Base-by-base conservation (phyloP, 2,888 invertebrate species). In the Anaspis maculata region DNA sequence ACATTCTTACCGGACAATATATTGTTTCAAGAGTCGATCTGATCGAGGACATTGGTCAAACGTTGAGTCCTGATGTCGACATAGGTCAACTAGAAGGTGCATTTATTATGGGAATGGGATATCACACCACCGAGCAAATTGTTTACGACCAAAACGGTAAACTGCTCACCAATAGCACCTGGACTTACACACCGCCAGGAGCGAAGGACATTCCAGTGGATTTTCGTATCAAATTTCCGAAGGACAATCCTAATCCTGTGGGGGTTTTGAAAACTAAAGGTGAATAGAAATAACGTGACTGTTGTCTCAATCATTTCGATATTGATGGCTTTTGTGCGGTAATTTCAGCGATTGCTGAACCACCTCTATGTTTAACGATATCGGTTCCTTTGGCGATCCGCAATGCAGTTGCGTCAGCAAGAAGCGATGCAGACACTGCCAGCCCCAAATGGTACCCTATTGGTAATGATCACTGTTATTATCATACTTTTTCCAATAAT, bases 161-260 rank as follows among this genome's bases (percentile, higher is more conserved):
- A 45, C 58, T 85, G 3, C 67, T 82, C 3, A 86, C 86, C 1
- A 75, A 80, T 49, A 73, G 84, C 29, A 87, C 88, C 2, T 90
- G 88, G 89, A 82, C 73, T 29, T 86, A 86, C 51, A 83, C 83
- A 49, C 76, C 79, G 2, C 84, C 85, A 0, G 83, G 83, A 1
- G 73, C 76, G 1, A 84, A 82, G 53, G 86, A 86, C 46, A 83
- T 86, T 50, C 85, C 86, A 1, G 72, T 77, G 12, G 83, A 86
- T 59, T 79, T 86, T 46, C 73, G 83, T 41, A 68, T 86, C 3
- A 77, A 77, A 42, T 74, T 87, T 41, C 66, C 75, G 21, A 74
- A 77, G 45, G 79, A 82, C 51, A 70, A 74, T 13, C 66, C 71
- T 7, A 85, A 84, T 58, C 69, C 73, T 1, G 54, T 65, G 5